Conservation (phyloP, 1,140 invertebrate species). For the Cydia amplana region DNA sequence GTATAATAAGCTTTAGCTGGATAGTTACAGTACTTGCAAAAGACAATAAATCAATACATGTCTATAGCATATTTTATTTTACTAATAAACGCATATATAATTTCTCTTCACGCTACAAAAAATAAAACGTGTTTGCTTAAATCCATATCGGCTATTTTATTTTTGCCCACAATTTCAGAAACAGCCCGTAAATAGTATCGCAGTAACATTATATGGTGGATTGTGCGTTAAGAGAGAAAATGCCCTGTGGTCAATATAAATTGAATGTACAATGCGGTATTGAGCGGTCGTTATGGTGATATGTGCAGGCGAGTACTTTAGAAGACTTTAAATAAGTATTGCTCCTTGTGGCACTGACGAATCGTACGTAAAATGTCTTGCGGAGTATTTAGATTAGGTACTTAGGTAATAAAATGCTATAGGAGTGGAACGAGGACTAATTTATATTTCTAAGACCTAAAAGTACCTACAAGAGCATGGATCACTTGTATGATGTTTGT, state of each 20-base stretch:
- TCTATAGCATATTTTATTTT: not conserved
- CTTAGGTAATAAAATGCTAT: no score
- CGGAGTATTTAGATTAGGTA: no score
- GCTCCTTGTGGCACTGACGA: conserved; percentile 36
- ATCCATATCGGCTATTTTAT: conserved; percentile 44
- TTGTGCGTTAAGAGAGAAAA: conserved; percentile 52
- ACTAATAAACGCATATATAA: not conserved
- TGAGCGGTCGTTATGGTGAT: conserved; percentile 68
- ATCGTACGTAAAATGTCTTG: not conserved
- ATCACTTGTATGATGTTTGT: no score
- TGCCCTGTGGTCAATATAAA: conserved; percentile 71
- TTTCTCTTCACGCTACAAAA: not conserved
- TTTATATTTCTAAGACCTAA: no score
- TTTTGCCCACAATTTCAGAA: conserved; percentile 53
- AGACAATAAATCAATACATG: not conserved
- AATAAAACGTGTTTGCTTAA: conserved; percentile 3
- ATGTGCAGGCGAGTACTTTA: conserved; percentile 54
- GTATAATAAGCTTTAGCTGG: no score
- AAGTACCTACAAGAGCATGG: no score
- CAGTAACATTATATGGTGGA: conserved; percentile 33
- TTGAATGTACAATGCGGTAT: conserved; percentile 67
- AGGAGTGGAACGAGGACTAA: no score
- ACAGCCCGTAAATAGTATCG: conserved; percentile 52
- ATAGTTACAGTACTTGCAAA: no score
- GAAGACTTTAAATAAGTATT: conserved; percentile 39